Evolutionary conservation across 2,113 vertebrate species (phyloP).

Genomic region (Hemibagrus wyckioides): DNA sequence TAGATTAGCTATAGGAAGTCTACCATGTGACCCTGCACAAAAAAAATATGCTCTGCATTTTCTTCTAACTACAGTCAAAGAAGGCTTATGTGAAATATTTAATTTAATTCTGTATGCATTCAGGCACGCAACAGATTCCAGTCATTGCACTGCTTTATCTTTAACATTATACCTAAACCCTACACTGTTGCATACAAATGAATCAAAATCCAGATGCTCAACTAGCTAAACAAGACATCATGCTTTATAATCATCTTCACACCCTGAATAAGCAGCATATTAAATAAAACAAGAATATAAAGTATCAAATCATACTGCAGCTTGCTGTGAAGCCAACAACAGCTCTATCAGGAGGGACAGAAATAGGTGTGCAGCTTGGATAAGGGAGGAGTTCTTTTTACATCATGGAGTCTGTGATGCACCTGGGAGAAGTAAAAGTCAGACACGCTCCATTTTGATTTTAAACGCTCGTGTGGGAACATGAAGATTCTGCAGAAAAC

Average conservation of each 20-base stretch:
- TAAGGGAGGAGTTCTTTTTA: not conserved
- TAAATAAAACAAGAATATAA: conserved; percentile 65
- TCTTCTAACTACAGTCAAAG: conserved; percentile 54
- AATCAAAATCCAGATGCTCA: not conserved
- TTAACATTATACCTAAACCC: not conserved
- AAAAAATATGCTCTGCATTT: conserved; percentile 65
- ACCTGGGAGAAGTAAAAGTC: not conserved
- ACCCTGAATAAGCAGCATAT: conserved; percentile 69
- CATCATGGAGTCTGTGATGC: not conserved
- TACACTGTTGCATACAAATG: not conserved
- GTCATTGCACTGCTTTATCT: not conserved
- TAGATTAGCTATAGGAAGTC: conserved; percentile 46
- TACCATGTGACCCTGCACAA: conserved; percentile 52
- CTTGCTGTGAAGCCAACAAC: not conserved
- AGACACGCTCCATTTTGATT: not conserved
- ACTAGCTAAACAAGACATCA: conserved; percentile 19
- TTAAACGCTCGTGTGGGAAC: not conserved
- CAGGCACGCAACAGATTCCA: not conserved
- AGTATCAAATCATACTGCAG: not conserved
- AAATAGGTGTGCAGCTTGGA: not conserved
- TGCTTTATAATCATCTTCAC: conserved; percentile 55
- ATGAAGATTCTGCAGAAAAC: not conserved
- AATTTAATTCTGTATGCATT: not conserved
- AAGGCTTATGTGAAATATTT: conserved; percentile 25
- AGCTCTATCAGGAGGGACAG: not conserved